phyloP scores from a whole-genome alignment of 1,140 invertebrate genomes.

The Varroa destructor region DNA sequence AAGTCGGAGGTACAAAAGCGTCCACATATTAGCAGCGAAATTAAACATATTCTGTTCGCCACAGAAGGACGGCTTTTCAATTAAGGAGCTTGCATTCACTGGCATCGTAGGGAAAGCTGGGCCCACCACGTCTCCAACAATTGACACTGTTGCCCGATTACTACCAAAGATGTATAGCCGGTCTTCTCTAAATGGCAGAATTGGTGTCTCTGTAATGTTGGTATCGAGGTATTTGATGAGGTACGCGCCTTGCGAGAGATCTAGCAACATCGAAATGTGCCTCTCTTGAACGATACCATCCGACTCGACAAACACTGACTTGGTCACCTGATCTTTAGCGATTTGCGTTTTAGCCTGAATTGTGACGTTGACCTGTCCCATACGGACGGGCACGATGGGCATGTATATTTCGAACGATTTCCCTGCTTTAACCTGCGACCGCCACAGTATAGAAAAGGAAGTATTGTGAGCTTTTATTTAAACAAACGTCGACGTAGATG shows the following conservation, averaged over 20 bases:
- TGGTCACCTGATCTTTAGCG: slow-evolving; percentile 59
- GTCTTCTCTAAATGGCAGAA: slow-evolving; percentile 71
- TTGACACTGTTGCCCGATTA: slow-evolving; percentile 64
- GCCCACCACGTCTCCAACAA: slow-evolving; percentile 87
- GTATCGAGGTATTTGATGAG: slow-evolving; percentile 88
- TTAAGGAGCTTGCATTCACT: slow-evolving; percentile 63
- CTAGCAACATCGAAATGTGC: slow-evolving; percentile 77
- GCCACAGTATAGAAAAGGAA: not conserved
- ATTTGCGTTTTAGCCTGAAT: slow-evolving; percentile 71
- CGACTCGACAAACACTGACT: slow-evolving; percentile 64
- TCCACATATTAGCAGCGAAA: slow-evolving; percentile 82
- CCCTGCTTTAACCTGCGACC: slow-evolving; percentile 40
- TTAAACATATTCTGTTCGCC: slow-evolving; percentile 90
- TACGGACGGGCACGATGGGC: slow-evolving; percentile 66
- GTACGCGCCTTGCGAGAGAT: slow-evolving; percentile 78
- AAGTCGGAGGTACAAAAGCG: slow-evolving; percentile 71
- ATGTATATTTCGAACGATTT: slow-evolving; percentile 55
- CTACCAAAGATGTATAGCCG: slow-evolving; percentile 89
- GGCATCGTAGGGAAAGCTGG: slow-evolving; percentile 85
- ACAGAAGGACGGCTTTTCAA: slow-evolving; percentile 59
- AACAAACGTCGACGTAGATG: not conserved
- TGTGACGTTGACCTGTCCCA: slow-evolving; percentile 64
- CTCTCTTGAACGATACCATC: slow-evolving; percentile 79
- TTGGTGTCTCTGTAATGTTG: slow-evolving; percentile 75
- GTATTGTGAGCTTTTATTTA: slow-evolving; percentile 42